Conservation (phyloP, 2,888 invertebrate genomes). For the Tipula confusa region DNA sequence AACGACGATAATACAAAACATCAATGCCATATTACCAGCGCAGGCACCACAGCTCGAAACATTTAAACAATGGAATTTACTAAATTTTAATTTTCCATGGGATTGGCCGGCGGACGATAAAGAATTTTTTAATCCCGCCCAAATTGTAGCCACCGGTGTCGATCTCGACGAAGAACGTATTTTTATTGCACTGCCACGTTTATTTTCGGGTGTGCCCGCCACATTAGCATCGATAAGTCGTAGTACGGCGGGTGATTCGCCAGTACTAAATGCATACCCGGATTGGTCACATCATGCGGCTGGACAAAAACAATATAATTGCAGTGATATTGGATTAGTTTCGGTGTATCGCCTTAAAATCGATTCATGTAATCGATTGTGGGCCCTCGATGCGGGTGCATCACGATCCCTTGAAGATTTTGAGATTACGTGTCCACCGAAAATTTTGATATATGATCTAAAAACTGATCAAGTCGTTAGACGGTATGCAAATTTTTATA, state of each 20-base stretch:
- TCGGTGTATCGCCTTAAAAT: slow-evolving; percentile 73
- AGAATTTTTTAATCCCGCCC: slow-evolving; percentile 57
- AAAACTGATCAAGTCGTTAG: slow-evolving; percentile 64
- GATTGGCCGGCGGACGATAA: slow-evolving; percentile 55
- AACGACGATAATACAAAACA: background rate
- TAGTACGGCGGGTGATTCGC: slow-evolving; percentile 63
- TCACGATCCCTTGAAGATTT: slow-evolving; percentile 60
- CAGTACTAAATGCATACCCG: slow-evolving; percentile 67
- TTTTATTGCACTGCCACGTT: slow-evolving; percentile 70
- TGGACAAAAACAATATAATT: slow-evolving; percentile 65
- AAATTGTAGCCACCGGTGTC: slow-evolving; percentile 71
- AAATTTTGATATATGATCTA: slow-evolving; percentile 74
- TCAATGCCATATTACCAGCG: background rate
- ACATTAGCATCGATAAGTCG: slow-evolving; percentile 67
- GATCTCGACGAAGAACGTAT: slow-evolving; percentile 67
- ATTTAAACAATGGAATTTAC: slow-evolving; percentile 64
- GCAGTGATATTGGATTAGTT: slow-evolving; percentile 68
- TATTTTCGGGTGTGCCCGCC: slow-evolving; percentile 71
- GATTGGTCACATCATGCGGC: slow-evolving; percentile 74
- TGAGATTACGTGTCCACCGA: slow-evolving; percentile 67
- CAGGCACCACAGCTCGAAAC: slow-evolving; percentile 53
- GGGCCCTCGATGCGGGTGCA: slow-evolving; percentile 72
- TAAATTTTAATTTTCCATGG: slow-evolving; percentile 63
- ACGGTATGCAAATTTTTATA: slow-evolving; percentile 41
- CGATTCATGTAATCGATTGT: slow-evolving; percentile 77